Evolutionary conservation across 2,113 vertebrate genomes (phyloP), one percentile per base, ranked within the genome.

Genomic region (Acanthochromis polyacanthus): DNA sequence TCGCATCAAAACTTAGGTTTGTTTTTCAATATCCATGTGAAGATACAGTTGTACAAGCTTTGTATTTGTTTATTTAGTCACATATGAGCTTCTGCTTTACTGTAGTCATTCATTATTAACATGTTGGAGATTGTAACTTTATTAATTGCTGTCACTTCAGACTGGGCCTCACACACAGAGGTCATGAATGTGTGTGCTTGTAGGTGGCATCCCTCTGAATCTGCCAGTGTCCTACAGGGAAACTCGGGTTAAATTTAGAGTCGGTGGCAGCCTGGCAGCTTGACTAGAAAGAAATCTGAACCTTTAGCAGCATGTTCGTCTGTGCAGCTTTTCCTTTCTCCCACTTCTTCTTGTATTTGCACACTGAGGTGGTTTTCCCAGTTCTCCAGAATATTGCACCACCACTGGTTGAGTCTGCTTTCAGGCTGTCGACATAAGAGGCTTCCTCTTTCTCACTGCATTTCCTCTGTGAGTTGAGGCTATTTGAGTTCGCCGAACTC

Each of bases 241-340:
- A 43, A 51, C 45, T 70, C 20, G 7, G 71, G 68, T 75, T 89
- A 88, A 84, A 78, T 78, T 76, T 89, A 84, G 78, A 77, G 23
- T 2, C 28, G 3, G 36, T 25, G n/a, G 52, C 50, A 12, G 23
- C 3, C 57, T 45, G n/a, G 60, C 59, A 15, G 19, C 66, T 59
- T 56, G 64, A 12, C 46, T 19, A 1, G 9, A 40, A 66, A 43
- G 40, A 25, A 78, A 71, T 76, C 38, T 38, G 61, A 77, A 63
- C 58, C 52, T 14, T 23, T 28, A 30, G 0, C 46, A 43, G 1
- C 38, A 51, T 6, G 12, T 67, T 38, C 10, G 2, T 38, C 20
- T 64, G 4, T 56, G 23, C 17, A 19, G 22, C 20, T 4, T 5
- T 15, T 50, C 19, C 28, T n/a, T 46, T 19, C n/a, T 53, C 5